Evolutionary conservation across 2,797 vertebrate genomes (phyloP).

Genomic region (Paratrypauchen microcephalus): DNA sequence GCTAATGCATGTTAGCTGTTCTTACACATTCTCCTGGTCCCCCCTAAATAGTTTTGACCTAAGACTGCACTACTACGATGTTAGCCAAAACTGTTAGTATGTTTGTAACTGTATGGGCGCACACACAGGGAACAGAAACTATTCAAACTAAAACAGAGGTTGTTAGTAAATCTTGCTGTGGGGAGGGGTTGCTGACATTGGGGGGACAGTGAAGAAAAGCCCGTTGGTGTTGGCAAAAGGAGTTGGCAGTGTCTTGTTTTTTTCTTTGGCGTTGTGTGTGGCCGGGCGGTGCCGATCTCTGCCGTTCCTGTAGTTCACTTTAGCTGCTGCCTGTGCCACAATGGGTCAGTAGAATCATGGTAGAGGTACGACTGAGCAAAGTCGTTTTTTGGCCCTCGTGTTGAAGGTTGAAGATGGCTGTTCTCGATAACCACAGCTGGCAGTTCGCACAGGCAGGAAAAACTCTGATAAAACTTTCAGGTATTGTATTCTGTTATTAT

Average conservation of each 20-base stretch:
- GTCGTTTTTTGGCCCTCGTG: constrained; percentile 10
- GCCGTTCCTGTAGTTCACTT: constrained; percentile 41
- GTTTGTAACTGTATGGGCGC: constrained; percentile 18
- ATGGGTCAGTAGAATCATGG: constrained; percentile 27
- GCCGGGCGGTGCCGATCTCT: constrained; percentile 58
- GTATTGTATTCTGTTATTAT: constrained; percentile 48
- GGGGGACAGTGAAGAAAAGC: constrained; percentile 50
- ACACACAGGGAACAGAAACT: constrained; percentile 43
- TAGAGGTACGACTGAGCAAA: not conserved
- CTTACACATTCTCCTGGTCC: constrained; percentile 28
- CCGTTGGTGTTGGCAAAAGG: constrained; percentile 58
- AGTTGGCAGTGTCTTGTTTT: constrained; percentile 59
- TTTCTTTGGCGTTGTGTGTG: constrained; percentile 58
- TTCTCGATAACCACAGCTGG: constrained; percentile 79
- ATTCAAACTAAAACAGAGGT: constrained; percentile 67
- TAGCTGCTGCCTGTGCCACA: constrained; percentile 27
- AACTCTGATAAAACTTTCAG: constrained; percentile 77
- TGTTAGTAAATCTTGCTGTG: constrained; percentile 71
- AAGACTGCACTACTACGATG: not conserved
- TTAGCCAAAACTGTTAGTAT: constrained; percentile 12
- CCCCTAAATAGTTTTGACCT: constrained; percentile 1
- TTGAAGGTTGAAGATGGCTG: constrained; percentile 59
- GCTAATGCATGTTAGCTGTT: constrained; percentile 56
- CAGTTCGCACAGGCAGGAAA: constrained; percentile 77
- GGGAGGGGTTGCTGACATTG: constrained; percentile 62